phyloP scores from a whole-genome alignment of 1,140 invertebrate genomes.

The Drosophila biarmipes region DNA sequence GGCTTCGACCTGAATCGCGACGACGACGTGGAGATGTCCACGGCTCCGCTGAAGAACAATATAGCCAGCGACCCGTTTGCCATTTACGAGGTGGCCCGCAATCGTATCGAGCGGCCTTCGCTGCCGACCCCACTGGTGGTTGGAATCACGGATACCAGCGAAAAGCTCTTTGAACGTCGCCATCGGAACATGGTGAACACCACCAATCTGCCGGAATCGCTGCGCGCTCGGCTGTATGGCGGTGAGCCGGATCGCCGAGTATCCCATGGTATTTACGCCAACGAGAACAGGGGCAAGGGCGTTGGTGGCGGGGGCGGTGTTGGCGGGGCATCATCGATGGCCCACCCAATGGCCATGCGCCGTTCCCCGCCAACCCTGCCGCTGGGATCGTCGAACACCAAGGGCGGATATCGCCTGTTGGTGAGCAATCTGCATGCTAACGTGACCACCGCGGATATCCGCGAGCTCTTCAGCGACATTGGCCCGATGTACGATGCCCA shows the following conservation, averaged over 20 bases:
- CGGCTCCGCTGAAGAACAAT: slow-evolving; percentile 12
- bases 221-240: slow-evolving; percentile 74
- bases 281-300: slow-evolving; percentile 74
- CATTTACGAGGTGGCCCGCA: slow-evolving; percentile 72
- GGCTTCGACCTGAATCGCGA: slow-evolving; percentile 44
- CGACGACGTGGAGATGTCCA: slow-evolving; percentile 47
- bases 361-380: slow-evolving; percentile 83
- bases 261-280: slow-evolving; percentile 85
- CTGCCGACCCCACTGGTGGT: slow-evolving; percentile 36
- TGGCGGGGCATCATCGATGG: background rate
- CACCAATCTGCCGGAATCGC: slow-evolving; percentile 75
- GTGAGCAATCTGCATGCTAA: slow-evolving; percentile 94
- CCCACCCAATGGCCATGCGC: slow-evolving; percentile 52
- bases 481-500: slow-evolving; percentile 93
- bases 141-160: slow-evolving; percentile 26
- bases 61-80: slow-evolving; percentile 67
- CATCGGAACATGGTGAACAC: slow-evolving; percentile 55
- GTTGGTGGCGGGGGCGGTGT: background rate
- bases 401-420: slow-evolving; percentile 90
- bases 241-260: slow-evolving; percentile 83
- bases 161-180: slow-evolving; percentile 54
- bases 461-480: slow-evolving; percentile 97
- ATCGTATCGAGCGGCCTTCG: slow-evolving; percentile 58
- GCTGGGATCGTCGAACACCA: slow-evolving; percentile 46
- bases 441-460: slow-evolving; percentile 95